Evolutionary conservation across 1,140 invertebrate species (phyloP).

Genomic region (Idris sp.): DNA sequence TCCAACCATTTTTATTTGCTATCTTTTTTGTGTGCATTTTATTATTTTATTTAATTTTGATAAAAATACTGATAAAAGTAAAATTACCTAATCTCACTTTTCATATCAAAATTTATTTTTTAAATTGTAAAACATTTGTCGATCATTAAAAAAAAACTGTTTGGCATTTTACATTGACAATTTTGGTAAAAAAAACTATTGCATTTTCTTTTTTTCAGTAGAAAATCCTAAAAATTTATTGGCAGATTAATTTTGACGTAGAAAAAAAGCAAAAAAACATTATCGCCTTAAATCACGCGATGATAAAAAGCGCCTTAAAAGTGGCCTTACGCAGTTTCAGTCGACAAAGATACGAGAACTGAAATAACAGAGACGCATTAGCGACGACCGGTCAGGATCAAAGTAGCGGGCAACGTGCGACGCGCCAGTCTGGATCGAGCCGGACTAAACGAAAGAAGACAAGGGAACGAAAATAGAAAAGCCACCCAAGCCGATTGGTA

Average conservation of each 20-base stretch:
- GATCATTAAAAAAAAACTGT: no score
- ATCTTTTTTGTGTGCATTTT: no score
- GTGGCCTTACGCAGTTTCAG: constrained; percentile 39
- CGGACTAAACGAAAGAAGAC: constrained; percentile 63
- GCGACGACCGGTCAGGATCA: constrained; percentile 70
- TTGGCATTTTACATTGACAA: no score
- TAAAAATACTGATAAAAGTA: no score
- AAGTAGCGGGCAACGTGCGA: constrained; percentile 65
- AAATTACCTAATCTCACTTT: no score
- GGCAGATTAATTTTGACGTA: not conserved
- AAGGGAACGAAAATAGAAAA: constrained; percentile 73
- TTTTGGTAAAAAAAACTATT: no score
- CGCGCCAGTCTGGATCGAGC: constrained; percentile 39
- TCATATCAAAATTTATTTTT: no score
- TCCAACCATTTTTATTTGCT: not conserved
- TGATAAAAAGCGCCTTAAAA: constrained; percentile 31
- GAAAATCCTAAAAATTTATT: not conserved
- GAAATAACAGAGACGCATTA: constrained; percentile 77
- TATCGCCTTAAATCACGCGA: constrained; percentile 20
- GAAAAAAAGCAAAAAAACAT: constrained; percentile 6
- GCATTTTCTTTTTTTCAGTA: no score
- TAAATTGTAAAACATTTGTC: no score
- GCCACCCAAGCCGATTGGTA: constrained; percentile 71
- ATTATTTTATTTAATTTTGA: not conserved
- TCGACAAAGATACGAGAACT: constrained; percentile 67